These are phyloP conservation scores for Pholis gunnellus DNA, from an alignment of 2,113 vertebrate genomes.

Conservation along the genomic window DNA sequence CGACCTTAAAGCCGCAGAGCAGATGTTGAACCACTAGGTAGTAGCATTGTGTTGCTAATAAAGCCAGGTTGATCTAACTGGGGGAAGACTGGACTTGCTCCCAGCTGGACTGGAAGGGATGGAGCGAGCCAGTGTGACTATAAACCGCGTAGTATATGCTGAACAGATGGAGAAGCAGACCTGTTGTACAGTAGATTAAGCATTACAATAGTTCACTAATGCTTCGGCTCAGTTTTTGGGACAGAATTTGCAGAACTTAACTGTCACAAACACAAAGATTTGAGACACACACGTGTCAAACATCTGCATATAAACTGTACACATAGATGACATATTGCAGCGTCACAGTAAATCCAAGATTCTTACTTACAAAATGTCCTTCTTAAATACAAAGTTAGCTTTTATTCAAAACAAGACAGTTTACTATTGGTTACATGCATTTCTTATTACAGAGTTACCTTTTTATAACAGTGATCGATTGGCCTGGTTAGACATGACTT, in stretches of 20 bases:
- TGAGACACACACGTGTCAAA: not conserved
- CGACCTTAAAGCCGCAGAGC: not conserved
- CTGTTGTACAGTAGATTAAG: not conserved
- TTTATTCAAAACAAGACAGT: not conserved
- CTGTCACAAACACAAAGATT: not conserved
- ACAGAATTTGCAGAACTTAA: not conserved
- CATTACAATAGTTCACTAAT: not conserved
- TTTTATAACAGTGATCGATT: too few species aligned
- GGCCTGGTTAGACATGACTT: too few species aligned
- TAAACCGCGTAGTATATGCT: not conserved
- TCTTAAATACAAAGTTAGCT: not conserved
- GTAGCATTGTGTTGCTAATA: not conserved
- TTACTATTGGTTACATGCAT: not conserved
- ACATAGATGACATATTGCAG: not conserved
- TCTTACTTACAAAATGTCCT: not conserved
- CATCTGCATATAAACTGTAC: not conserved
- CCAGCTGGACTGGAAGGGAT: not conserved
- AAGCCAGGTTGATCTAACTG: not conserved
- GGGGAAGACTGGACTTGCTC: not conserved
- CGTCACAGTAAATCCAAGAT: not conserved
- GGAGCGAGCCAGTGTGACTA: not conserved
- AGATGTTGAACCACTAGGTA: constrained; percentile 3
- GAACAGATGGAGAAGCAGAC: not conserved
- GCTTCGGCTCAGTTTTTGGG: not conserved
- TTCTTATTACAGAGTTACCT: not conserved